These are phyloP conservation scores for Rhopalosiphum nymphaeae DNA, from an alignment of 2,888 invertebrate genomes.

Conservation along the genomic window DNA sequence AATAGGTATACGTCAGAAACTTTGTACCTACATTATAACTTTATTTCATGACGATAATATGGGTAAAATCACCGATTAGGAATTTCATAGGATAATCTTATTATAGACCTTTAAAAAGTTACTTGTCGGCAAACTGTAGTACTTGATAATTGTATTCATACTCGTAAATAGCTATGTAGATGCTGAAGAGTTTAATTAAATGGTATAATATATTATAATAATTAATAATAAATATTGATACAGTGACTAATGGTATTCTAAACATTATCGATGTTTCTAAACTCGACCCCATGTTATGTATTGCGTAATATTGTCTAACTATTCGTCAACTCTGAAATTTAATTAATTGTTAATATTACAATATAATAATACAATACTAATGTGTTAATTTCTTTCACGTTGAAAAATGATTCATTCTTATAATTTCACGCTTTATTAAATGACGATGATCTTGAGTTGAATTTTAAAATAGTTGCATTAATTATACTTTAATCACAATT, in stretches of 20 bases:
- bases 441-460: neutral
- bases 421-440: neutral
- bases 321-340: neutral
- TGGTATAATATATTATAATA: neutral
- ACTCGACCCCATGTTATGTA: neutral
- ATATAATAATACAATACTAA: neutral
- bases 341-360: neutral
- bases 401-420: neutral
- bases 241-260: neutral
- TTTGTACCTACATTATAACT: neutral
- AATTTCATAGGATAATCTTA: neutral
- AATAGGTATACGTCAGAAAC: neutral
- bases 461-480: neutral
- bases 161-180: neutral
- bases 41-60: no score
- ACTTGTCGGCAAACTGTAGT: neutral
- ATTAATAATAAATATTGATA: neutral
- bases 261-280: neutral
- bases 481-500: neutral
- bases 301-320: neutral
- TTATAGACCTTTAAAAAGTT: neutral
- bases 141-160: neutral
- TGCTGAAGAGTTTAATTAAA: neutral
- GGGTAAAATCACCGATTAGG: neutral
- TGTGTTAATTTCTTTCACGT: neutral